Evolutionary conservation across 1,140 invertebrate species (phyloP).

Genomic region (Lerema accius): DNA sequence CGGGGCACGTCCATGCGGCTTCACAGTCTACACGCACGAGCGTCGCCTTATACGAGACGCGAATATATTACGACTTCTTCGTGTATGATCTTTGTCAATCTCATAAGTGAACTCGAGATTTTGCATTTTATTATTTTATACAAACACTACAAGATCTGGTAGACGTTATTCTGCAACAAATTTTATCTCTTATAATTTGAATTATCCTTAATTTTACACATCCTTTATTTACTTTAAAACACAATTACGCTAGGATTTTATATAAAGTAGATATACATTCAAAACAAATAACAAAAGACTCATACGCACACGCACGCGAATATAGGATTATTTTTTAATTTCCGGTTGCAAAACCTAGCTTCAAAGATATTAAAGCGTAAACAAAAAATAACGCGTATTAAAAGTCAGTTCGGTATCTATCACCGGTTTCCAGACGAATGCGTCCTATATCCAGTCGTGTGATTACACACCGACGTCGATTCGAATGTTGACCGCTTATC

Average conservation of each 20-base stretch:
- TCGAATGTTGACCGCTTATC: constrained; percentile 70
- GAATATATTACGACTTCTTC: constrained; percentile 41
- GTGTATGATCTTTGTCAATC: constrained; percentile 18
- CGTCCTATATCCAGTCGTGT: constrained; percentile 45
- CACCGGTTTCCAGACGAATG: constrained; percentile 30
- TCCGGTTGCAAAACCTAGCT: no score
- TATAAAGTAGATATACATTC: background rate
- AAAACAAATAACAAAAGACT: background rate
- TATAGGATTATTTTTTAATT: no score
- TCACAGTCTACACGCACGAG: constrained; percentile 44
- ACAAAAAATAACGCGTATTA: constrained; percentile 7
- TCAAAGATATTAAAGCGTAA: no score
- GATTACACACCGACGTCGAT: constrained; percentile 40
- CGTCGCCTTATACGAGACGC: constrained; percentile 55
- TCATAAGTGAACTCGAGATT: constrained; percentile 3
- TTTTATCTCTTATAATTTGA: no score
- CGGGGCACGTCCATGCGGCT: constrained; percentile 55
- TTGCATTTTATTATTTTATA: constrained; percentile 11
- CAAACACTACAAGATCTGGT: no score
- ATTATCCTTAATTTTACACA: no score
- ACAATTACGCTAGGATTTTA: no score
- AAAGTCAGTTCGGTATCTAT: constrained; percentile 7
- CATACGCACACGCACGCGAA: background rate
- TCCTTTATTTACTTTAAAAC: no score
- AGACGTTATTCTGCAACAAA: no score